A percentile compares a stretch with the other conserved stretches of the same genome.
These are phyloP conservation scores for Tupiocoris notatus DNA, from an alignment of 2,888 invertebrate species.

Conservation along the genomic window DNA sequence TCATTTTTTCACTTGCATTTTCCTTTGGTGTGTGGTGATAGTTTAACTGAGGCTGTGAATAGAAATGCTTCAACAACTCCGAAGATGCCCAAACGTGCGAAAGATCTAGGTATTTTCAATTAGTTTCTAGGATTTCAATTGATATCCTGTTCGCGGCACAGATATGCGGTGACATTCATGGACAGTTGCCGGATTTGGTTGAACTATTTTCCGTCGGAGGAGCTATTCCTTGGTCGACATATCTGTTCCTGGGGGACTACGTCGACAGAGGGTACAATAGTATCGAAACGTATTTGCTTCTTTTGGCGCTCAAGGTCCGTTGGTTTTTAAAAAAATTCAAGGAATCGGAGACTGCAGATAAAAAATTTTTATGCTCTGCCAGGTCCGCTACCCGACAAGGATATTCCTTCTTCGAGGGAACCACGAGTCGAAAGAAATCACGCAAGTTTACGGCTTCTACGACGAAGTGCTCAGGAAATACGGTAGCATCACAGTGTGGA, in stretches of 20 bases:
- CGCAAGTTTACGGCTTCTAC: slow-evolving; percentile 99
- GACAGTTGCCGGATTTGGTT: slow-evolving; percentile 97
- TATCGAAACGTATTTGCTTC: slow-evolving; percentile 94
- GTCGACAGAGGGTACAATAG: slow-evolving; percentile 99
- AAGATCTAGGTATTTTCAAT: no score
- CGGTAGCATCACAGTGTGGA: slow-evolving; percentile 97
- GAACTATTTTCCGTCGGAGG: slow-evolving; percentile 97
- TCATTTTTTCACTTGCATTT: no score
- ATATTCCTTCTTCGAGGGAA: slow-evolving; percentile 97
- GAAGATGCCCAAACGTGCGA: no score
- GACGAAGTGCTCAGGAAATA: slow-evolving; percentile 99
- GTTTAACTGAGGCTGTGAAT: no score
- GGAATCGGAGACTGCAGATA: no score
- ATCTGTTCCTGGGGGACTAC: slow-evolving; percentile 99
- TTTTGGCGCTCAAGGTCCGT: slow-evolving; percentile 91
- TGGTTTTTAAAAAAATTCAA: no score
- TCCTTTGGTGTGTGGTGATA: not conserved
- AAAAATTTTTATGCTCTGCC: no score
- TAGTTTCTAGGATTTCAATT: no score
- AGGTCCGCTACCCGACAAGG: slow-evolving; percentile 97
- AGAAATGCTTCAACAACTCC: no score
- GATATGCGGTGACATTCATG: slow-evolving; percentile 99
- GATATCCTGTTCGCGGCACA: no score
- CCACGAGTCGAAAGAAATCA: slow-evolving; percentile 98
- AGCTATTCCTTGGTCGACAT: slow-evolving; percentile 98